Percentiles rank a stretch among this genome's conserved stretches.
Conservation (phyloP, 2,888 invertebrate genomes). For the Aphodius granarius region DNA sequence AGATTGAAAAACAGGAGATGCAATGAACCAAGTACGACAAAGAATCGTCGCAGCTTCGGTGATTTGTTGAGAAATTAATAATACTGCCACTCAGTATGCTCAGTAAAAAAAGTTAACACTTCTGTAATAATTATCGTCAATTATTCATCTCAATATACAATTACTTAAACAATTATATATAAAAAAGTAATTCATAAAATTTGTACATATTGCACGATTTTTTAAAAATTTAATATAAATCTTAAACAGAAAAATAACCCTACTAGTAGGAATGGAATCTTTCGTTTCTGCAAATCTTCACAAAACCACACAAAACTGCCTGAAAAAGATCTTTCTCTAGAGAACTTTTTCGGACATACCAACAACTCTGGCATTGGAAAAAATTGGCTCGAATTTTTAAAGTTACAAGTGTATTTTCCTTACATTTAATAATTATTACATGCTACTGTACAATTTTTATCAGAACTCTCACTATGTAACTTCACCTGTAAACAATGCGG, state of each 20-base stretch:
- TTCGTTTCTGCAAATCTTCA: slow-evolving; percentile 29
- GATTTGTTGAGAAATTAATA: slow-evolving; percentile 36
- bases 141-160: slow-evolving; percentile 50
- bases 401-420: neutral
- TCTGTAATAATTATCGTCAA: slow-evolving; percentile 49
- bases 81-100: slow-evolving; percentile 55
- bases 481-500: slow-evolving; percentile 23
- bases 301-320: no score
- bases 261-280: slow-evolving; percentile 29
- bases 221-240: slow-evolving; percentile 32
- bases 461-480: slow-evolving; percentile 1
- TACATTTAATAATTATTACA: neutral
- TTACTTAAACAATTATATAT: slow-evolving; percentile 48
- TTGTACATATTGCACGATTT: slow-evolving; percentile 77
- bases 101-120: slow-evolving; percentile 51
- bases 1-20: slow-evolving; percentile 23
- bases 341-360: neutral
- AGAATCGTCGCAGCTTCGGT: neutral
- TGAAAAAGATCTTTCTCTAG: no score
- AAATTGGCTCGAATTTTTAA: neutral
- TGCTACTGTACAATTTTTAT: slow-evolving; percentile 1
- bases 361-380: neutral
- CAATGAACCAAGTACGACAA: slow-evolving; percentile 19
- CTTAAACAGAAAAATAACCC: slow-evolving; percentile 24
- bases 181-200: slow-evolving; percentile 61